phyloP scores from a whole-genome alignment of 2,888 invertebrate species.

The Dryobota labecula region DNA sequence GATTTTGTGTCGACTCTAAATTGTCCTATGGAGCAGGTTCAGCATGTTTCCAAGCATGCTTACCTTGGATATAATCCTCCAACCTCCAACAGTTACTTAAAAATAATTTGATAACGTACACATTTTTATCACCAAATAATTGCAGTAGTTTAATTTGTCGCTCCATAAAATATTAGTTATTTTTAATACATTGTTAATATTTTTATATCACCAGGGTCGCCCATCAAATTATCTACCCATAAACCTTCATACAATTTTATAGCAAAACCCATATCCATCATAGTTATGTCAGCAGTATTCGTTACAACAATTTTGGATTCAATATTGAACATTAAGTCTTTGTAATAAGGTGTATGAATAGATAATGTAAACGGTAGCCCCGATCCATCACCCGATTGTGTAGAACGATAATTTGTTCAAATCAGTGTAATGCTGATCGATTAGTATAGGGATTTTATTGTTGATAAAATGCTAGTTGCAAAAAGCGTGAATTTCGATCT shows the following conservation, averaged over 20 bases:
- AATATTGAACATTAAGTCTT: conserved; percentile 27
- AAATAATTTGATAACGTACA: not conserved
- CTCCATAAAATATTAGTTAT: not conserved
- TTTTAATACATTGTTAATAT: not conserved
- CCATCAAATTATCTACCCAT: conserved; percentile 55
- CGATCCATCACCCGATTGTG: conserved; percentile 74
- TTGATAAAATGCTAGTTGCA: not conserved
- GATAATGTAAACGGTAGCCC: conserved; percentile 70
- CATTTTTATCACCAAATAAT: not conserved
- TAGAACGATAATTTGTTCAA: conserved; percentile 70
- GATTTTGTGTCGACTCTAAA: too few relatives aligned
- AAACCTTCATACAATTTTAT: conserved; percentile 37
- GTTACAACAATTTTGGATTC: not conserved
- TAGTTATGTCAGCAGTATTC: conserved; percentile 46
- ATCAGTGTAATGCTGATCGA: conserved; percentile 74
- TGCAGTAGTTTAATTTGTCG: not conserved
- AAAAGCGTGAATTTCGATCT: conserved; percentile 32
- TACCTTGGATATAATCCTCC: too few relatives aligned
- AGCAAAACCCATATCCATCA: conserved; percentile 55
- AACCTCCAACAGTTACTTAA: too few relatives aligned
- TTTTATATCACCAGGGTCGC: conserved; percentile 32
- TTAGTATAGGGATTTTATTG: conserved; percentile 46
- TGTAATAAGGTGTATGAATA: conserved; percentile 31
- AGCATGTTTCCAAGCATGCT: too few relatives aligned
- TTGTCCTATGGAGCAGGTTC: too few relatives aligned